phyloP scores from a whole-genome alignment of 2,797 vertebrate genomes.

The Spinus olivaceus region DNA sequence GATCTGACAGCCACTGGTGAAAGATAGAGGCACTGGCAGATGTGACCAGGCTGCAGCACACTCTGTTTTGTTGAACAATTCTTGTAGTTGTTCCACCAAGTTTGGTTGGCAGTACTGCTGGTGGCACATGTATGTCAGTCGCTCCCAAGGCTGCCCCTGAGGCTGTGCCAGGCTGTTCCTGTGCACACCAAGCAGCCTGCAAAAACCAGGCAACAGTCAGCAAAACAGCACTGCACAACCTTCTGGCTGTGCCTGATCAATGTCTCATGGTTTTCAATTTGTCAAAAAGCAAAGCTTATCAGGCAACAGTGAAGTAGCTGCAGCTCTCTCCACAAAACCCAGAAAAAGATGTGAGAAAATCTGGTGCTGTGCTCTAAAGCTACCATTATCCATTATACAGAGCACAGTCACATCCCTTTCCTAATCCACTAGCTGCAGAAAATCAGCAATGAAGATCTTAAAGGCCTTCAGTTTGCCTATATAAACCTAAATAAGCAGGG shows the following conservation, averaged over 20 bases:
- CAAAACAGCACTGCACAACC: neutral
- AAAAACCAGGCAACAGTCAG: accelerated
- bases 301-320: neutral
- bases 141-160: neutral
- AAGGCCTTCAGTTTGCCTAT: neutral
- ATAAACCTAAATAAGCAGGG: neutral
- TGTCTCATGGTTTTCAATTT: neutral
- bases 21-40: neutral
- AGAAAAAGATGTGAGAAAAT: neutral
- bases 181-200: neutral
- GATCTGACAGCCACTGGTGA: neutral
- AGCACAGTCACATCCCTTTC: neutral
- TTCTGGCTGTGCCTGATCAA: neutral
- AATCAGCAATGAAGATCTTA: neutral
- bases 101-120: neutral
- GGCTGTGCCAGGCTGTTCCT: neutral
- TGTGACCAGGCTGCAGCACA: neutral
- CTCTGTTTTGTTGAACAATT: neutral
- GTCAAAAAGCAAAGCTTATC: neutral
- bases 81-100: accelerated
- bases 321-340: neutral
- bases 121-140: neutral
- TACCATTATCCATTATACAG: neutral
- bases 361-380: neutral
- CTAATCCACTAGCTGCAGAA: neutral